phyloP scores from a whole-genome alignment of 1,140 invertebrate genomes.

The Protaetia brevitarsis region DNA sequence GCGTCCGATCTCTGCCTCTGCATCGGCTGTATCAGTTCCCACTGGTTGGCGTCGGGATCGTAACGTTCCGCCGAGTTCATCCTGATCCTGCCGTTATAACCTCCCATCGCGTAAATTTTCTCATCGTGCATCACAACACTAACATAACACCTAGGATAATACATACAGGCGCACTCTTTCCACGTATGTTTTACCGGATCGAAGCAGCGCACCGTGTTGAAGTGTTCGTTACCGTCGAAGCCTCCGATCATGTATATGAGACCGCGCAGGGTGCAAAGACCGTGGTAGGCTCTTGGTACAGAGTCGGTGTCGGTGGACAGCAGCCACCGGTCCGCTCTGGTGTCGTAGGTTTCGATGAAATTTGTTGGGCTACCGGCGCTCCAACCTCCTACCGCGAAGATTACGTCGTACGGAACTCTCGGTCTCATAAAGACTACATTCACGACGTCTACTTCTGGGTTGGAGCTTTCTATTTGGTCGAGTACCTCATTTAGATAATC shows the following conservation, averaged over 20 bases:
- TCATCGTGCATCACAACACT: constrained; percentile 68
- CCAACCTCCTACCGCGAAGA: constrained; percentile 78
- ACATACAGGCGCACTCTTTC: constrained; percentile 70
- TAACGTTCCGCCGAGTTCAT: constrained; percentile 72
- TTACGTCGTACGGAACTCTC: constrained; percentile 64
- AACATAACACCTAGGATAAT: constrained; percentile 70
- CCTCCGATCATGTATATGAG: constrained; percentile 74
- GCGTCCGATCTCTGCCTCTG: constrained; percentile 76
- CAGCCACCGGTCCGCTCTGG: constrained; percentile 63
- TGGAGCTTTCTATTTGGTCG: constrained; percentile 46
- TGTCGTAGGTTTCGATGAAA: constrained; percentile 76
- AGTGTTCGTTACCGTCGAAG: constrained; percentile 70
- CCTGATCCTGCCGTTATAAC: constrained; percentile 79
- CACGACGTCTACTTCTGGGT: constrained; percentile 53
- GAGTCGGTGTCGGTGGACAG: constrained; percentile 60
- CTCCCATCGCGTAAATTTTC: constrained; percentile 81
- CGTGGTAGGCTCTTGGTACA: constrained; percentile 71
- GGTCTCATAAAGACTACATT: constrained; percentile 58
- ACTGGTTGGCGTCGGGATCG: constrained; percentile 69
- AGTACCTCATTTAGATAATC: constrained; percentile 36
- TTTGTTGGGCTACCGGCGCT: constrained; percentile 73
- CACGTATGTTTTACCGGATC: constrained; percentile 62
- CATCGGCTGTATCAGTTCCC: constrained; percentile 82
- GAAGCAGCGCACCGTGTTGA: constrained; percentile 66
- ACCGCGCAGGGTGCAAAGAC: constrained; percentile 63